Conservation (phyloP, 64 coral and sea anemone genomes). For the Catalaphyllia jardinei region DNA sequence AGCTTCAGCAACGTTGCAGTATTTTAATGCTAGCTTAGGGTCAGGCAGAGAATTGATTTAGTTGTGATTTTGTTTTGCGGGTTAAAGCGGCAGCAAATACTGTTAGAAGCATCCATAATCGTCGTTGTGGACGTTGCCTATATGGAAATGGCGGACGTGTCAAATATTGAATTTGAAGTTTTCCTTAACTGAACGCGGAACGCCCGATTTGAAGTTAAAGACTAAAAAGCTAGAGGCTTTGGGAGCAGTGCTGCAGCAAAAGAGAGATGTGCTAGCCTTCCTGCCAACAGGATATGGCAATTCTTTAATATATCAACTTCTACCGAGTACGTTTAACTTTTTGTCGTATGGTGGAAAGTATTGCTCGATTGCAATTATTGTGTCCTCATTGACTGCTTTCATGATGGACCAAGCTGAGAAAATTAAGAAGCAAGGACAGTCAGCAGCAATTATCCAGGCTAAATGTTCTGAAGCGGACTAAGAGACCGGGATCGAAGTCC, state of each 20-base stretch:
- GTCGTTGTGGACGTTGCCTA: too few species aligned
- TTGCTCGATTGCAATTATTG: constrained; percentile 19
- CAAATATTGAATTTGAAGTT: neutral
- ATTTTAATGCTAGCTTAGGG: too few species aligned
- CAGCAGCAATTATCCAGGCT: neutral
- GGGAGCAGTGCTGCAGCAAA: neutral
- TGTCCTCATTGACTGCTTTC: constrained; percentile 13
- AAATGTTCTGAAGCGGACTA: neutral
- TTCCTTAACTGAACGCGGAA: neutral
- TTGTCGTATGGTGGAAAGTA: neutral
- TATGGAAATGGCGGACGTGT: too few species aligned
- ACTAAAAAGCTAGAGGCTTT: neutral
- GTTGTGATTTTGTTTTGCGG: too few species aligned
- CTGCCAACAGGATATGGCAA: neutral
- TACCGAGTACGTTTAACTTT: neutral
- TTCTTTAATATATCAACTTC: neutral
- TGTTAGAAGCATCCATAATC: too few species aligned
- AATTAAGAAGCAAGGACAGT: neutral
- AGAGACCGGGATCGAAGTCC: neutral
- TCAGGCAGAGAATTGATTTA: too few species aligned
- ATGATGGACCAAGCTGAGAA: constrained; percentile 12
- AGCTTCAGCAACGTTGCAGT: too few species aligned
- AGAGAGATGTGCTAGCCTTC: neutral
- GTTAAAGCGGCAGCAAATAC: too few species aligned
- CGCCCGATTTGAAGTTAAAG: neutral